Percentiles rank a stretch among this genome's conserved stretches.
These are phyloP conservation scores for Rhingia rostrata DNA, from an alignment of 2,888 invertebrate genomes.

Conservation along the genomic window DNA sequence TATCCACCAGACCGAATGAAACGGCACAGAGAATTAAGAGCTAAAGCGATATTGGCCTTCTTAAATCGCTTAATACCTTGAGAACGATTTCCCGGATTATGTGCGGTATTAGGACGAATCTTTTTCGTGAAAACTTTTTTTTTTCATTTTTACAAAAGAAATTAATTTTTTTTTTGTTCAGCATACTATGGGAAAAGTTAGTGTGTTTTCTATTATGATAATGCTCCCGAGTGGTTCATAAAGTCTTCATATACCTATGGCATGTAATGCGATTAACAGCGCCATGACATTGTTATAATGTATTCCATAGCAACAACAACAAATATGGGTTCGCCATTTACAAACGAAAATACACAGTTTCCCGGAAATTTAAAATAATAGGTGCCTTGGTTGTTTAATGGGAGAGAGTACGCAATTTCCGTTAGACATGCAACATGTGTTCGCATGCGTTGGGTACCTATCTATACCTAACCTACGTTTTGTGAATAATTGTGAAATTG, in stretches of 20 bases:
- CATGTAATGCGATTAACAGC: constrained; percentile 49
- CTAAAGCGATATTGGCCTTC: neutral
- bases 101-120: constrained; percentile 22
- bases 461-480: neutral
- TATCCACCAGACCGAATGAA: constrained; percentile 8
- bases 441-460: constrained; percentile 42
- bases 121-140: neutral
- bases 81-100: constrained; percentile 37
- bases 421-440: constrained; percentile 60
- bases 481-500: constrained; percentile 34
- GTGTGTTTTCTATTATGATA: constrained; percentile 10
- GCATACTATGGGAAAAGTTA: neutral
- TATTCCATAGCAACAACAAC: neutral
- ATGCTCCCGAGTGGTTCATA: constrained; percentile 14
- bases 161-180: constrained; percentile 21
- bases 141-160: constrained; percentile 6
- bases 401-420: constrained; percentile 57
- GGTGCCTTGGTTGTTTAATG: constrained; percentile 23
- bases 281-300: constrained; percentile 36
- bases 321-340: constrained; percentile 20
- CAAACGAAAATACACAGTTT: constrained; percentile 36
- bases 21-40: constrained; percentile 21
- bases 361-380: constrained; percentile 52
- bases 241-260: neutral
- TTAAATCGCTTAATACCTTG: constrained; percentile 13